These are phyloP conservation scores for Pachycephus smyrnensis DNA, from an alignment of 2,888 invertebrate species.

Conservation along the genomic window DNA sequence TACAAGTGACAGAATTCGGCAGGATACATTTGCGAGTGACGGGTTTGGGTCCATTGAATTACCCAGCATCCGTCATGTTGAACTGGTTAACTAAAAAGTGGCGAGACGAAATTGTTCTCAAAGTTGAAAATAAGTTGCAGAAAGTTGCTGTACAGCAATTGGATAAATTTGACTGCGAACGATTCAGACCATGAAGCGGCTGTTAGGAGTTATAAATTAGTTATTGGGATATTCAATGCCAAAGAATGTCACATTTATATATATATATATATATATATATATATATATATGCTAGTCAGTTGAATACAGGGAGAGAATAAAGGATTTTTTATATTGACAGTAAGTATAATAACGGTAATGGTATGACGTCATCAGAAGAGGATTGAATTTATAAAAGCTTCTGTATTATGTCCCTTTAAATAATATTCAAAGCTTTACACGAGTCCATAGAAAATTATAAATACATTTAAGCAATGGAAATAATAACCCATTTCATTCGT, in stretches of 20 bases:
- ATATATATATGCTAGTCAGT: not conserved
- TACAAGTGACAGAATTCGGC: slow-evolving; percentile 36
- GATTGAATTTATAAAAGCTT: not conserved
- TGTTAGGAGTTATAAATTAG: not conserved
- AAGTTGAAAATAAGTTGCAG: slow-evolving; percentile 28
- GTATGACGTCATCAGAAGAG: not conserved
- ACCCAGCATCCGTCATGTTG: slow-evolving; percentile 31
- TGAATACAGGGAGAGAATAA: not conserved
- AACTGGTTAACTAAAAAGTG: slow-evolving; percentile 36
- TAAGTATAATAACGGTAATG: not conserved
- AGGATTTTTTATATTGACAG: not conserved
- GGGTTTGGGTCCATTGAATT: slow-evolving; percentile 35
- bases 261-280: no score
- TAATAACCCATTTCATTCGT: not conserved
- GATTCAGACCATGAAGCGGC: slow-evolving; percentile 29
- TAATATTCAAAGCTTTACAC: not conserved
- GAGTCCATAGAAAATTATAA: not conserved
- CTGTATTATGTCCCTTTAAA: not conserved
- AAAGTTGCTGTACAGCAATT: slow-evolving; percentile 19
- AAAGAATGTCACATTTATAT: not conserved
- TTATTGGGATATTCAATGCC: not conserved
- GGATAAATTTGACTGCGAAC: slow-evolving; percentile 37
- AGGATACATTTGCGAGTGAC: slow-evolving; percentile 34
- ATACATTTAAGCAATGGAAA: not conserved
- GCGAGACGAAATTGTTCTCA: slow-evolving; percentile 27